These are phyloP conservation scores for Actinernus sp. DNA, from an alignment of 92 coral and sea anemone genomes.

Conservation along the genomic window DNA sequence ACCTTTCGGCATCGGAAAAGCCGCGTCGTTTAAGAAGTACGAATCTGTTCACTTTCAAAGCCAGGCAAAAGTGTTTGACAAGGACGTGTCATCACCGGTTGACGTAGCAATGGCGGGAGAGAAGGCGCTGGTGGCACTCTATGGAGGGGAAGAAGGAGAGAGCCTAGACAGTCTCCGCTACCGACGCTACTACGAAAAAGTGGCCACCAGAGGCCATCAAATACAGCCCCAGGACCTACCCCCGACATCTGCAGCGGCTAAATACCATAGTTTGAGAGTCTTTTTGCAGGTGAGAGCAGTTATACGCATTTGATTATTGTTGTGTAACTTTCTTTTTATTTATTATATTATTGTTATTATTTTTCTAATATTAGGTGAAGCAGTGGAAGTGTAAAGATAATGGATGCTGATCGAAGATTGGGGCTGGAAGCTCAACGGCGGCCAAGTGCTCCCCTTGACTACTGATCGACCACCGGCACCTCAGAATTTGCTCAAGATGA, in stretches of 20 bases:
- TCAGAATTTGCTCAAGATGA: conserved; percentile 44
- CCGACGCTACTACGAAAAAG: conserved; percentile 37
- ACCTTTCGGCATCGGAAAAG: conserved; percentile 29
- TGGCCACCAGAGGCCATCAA: conserved; percentile 22
- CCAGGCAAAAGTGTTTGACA: conserved; percentile 53
- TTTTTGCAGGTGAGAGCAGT: conserved; percentile 13
- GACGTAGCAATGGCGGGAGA: conserved; percentile 53
- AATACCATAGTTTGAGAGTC: conserved; percentile 25
- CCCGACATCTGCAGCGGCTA: conserved; percentile 32
- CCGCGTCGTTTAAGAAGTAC: conserved; percentile 37
- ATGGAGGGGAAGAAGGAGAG: conserved; percentile 53
- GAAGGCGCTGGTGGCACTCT: conserved; percentile 54
- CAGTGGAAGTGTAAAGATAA: too few relatives aligned
- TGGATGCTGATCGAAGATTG: conserved; percentile 17
- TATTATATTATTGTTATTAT: too few relatives aligned
- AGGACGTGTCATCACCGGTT: too few relatives aligned
- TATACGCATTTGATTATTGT: too few relatives aligned
- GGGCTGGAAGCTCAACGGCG: conserved; percentile 27
- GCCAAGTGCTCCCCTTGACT: conserved; percentile 21
- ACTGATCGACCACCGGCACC: conserved; percentile 58
- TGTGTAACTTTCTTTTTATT: too few relatives aligned
- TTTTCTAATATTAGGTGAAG: too few relatives aligned
- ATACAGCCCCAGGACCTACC: conserved; percentile 25
- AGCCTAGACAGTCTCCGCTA: conserved; percentile 42
- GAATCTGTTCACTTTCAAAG: conserved; percentile 34